A percentile compares a stretch with the other conserved stretches of the same genome.
Evolutionary conservation across 2,797 vertebrate species (phyloP).

Genomic region (Gallinago stenura): DNA sequence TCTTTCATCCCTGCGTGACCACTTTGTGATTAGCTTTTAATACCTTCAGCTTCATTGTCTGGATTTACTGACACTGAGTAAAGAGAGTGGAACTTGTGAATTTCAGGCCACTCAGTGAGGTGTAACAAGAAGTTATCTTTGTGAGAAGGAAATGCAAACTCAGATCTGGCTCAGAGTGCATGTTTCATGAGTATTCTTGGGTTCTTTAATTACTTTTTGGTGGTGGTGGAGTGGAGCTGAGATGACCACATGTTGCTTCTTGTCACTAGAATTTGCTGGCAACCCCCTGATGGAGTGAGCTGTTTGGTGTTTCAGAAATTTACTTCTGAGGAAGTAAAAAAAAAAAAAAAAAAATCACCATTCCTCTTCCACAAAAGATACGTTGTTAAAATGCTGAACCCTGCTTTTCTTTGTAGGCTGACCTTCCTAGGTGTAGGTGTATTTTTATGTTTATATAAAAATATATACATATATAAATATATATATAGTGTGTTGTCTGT

Average conservation of each 20-base stretch:
- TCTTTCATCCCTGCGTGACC: neutral
- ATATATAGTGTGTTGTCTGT: rapidly evolving
- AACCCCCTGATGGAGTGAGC: neutral
- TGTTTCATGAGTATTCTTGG: neutral
- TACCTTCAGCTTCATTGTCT: neutral
- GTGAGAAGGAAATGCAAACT: neutral
- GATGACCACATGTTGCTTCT: neutral
- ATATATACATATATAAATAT: too few relatives aligned
- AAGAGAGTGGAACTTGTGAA: neutral
- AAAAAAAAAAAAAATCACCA: neutral
- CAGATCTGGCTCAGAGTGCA: neutral
- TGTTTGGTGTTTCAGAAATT: neutral
- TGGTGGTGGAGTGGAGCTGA: neutral
- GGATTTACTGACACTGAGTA: neutral
- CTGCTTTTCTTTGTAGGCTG: neutral
- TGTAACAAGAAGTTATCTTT: neutral
- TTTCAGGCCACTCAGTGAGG: rapidly evolving
- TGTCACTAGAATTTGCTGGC: neutral
- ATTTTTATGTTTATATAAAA: too few relatives aligned
- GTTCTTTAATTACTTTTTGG: neutral
- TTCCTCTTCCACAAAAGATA: neutral
- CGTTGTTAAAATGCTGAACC: neutral
- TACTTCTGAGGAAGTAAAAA: neutral
- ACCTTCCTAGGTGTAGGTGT: neutral
- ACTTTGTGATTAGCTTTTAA: slow-evolving; percentile 12